phyloP scores from a whole-genome alignment of 2,797 vertebrate genomes.

The Podarcis siculus region DNA sequence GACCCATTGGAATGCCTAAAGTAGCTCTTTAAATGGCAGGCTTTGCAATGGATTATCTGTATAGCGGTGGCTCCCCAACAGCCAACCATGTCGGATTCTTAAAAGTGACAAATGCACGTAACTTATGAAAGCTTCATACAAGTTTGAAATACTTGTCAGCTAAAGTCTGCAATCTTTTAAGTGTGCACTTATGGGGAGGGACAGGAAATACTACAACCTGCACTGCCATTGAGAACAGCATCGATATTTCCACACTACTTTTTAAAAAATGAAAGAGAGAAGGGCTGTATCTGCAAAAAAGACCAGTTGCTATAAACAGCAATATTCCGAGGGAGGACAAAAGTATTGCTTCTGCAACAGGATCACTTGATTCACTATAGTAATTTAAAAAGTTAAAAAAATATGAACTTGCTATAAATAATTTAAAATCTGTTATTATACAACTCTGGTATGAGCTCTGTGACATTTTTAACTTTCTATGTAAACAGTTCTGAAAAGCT shows the following conservation, averaged over 20 bases:
- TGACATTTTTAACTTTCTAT: conserved; percentile 73
- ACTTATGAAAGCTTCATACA: conserved; percentile 28
- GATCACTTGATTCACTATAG: conserved; percentile 78
- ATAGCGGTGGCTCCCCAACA: neutral
- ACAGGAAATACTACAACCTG: conserved; percentile 17
- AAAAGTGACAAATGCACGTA: conserved; percentile 33
- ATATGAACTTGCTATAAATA: conserved; percentile 85
- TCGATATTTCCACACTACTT: conserved; percentile 59
- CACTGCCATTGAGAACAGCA: conserved; percentile 52
- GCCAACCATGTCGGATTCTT: neutral
- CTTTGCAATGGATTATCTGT: neutral
- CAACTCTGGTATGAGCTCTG: conserved; percentile 74
- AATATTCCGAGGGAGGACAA: conserved; percentile 75
- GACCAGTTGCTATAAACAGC: conserved; percentile 75
- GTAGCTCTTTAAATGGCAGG: neutral
- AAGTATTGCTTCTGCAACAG: conserved; percentile 73
- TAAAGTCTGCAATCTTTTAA: conserved; percentile 35
- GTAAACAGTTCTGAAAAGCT: conserved; percentile 75
- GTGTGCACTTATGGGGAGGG: neutral
- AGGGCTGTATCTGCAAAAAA: conserved; percentile 47
- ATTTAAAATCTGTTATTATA: conserved; percentile 84
- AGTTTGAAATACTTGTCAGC: conserved; percentile 45
- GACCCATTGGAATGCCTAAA: neutral
- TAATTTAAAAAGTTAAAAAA: conserved; percentile 84
- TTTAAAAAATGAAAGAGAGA: conserved; percentile 56